A percentile compares a stretch with the other conserved stretches of the same genome.
Conservation (phyloP, 2,888 invertebrate genomes). For the Platycheirus rosarum region DNA sequence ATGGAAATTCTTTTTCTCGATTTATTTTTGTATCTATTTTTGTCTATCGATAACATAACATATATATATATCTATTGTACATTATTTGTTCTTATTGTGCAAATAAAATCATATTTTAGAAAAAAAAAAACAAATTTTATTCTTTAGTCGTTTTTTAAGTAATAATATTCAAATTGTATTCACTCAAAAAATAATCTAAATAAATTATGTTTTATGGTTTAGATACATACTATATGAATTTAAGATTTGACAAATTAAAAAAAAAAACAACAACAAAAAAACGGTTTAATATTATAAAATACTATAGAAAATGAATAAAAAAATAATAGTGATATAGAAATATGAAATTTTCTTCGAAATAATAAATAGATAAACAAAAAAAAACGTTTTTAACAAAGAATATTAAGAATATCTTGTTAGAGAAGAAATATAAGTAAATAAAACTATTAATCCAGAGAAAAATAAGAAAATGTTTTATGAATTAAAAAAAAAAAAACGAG, state of each 20-base stretch:
- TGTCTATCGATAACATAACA: constrained; percentile 13
- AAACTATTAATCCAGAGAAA: constrained; percentile 46
- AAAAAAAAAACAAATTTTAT: background rate
- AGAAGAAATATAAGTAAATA: constrained; percentile 52
- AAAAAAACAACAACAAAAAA: constrained; percentile 8
- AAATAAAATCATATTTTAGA: no score
- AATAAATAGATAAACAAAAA: background rate
- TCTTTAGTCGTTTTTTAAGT: constrained; percentile 12
- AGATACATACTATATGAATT: background rate
- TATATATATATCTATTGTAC: constrained; percentile 22
- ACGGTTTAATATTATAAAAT: constrained; percentile 31
- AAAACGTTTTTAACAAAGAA: constrained; percentile 44
- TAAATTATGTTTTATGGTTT: constrained; percentile 30
- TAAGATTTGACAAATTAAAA: constrained; percentile 41
- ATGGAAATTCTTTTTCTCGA: constrained; percentile 6
- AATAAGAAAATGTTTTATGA: background rate
- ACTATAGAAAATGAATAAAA: constrained; percentile 23
- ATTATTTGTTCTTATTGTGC: constrained; percentile 45
- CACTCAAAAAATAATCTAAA: constrained; percentile 18
- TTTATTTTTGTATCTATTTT: constrained; percentile 25
- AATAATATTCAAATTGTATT: constrained; percentile 27
- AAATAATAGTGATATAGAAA: constrained; percentile 62
- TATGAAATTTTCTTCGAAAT: constrained; percentile 53
- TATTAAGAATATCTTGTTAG: constrained; percentile 59
- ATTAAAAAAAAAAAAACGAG: no score